Conservation (phyloP, 2,888 invertebrate species). For the Biston betularia region DNA sequence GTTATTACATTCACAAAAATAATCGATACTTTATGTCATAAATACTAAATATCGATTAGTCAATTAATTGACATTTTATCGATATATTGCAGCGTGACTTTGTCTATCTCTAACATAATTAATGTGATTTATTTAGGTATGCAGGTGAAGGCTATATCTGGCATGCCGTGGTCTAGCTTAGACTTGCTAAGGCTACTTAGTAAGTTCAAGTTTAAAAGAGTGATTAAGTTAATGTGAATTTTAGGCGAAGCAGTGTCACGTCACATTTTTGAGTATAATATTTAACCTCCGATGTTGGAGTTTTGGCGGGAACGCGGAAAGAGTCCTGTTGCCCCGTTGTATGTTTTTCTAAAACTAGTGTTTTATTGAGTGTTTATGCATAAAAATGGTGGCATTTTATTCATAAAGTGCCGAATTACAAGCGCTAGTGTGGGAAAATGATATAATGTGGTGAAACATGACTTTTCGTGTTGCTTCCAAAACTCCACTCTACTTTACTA, state of each 20-base stretch:
- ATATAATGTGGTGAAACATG: too few relatives aligned
- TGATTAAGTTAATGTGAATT: background rate
- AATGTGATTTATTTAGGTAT: constrained; percentile 14
- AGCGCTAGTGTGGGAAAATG: too few relatives aligned
- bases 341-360: too few relatives aligned
- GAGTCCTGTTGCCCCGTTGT: too few relatives aligned
- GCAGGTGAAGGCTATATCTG: constrained; percentile 6
- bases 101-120: background rate
- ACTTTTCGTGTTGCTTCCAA: too few relatives aligned
- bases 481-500: too few relatives aligned
- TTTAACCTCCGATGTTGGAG: background rate
- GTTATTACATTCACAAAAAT: too few relatives aligned
- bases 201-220: background rate
- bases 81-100: background rate
- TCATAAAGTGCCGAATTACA: too few relatives aligned
- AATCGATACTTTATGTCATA: too few relatives aligned
- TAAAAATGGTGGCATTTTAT: too few relatives aligned
- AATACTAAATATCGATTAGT: background rate
- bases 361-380: too few relatives aligned
- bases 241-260: background rate
- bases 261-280: background rate
- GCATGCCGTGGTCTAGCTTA: background rate
- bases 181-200: background rate
- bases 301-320: too few relatives aligned
- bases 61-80: background rate